Evolutionary conservation across 2,888 invertebrate genomes (phyloP).

Genomic region (Oxytorus armatus): DNA sequence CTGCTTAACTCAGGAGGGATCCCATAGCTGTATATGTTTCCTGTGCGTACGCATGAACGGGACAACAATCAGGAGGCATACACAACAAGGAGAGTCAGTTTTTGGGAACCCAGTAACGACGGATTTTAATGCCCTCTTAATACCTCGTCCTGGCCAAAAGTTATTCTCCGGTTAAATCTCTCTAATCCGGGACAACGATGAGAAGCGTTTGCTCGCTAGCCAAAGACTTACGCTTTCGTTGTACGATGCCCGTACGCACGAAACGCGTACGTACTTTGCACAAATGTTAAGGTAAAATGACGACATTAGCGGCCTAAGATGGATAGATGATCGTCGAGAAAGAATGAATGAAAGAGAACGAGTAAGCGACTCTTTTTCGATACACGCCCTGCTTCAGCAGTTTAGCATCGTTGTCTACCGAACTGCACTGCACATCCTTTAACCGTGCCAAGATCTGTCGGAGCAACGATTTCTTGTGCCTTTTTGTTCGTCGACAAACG

Average conservation of each 20-base stretch:
- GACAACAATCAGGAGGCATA: constrained; percentile 27
- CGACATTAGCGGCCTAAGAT: constrained; percentile 51
- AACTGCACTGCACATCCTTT: not conserved
- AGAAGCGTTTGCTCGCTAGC: constrained; percentile 30
- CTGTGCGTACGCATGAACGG: constrained; percentile 10
- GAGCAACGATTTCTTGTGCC: not conserved
- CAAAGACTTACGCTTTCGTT: constrained; percentile 16
- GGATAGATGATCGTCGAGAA: constrained; percentile 43
- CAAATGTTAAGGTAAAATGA: constrained; percentile 26
- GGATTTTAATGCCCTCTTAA: constrained; percentile 70
- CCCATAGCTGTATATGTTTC: not conserved
- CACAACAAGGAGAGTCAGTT: constrained; percentile 57
- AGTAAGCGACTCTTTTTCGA: constrained; percentile 15
- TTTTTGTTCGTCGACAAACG: constrained; percentile 10
- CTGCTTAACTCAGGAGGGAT: constrained; percentile 39
- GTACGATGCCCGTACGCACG: constrained; percentile 2
- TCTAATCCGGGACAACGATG: constrained; percentile 65
- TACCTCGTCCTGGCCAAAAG: constrained; percentile 60
- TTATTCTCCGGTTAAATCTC: constrained; percentile 73
- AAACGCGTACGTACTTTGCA: not conserved
- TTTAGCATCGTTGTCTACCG: constrained; percentile 1
- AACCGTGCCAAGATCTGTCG: not conserved
- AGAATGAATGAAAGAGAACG: constrained; percentile 16
- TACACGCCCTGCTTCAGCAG: constrained; percentile 27
- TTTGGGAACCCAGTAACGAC: constrained; percentile 58